Conservation (phyloP, 2,888 invertebrate genomes). For the Lacanobia wlatinum region DNA sequence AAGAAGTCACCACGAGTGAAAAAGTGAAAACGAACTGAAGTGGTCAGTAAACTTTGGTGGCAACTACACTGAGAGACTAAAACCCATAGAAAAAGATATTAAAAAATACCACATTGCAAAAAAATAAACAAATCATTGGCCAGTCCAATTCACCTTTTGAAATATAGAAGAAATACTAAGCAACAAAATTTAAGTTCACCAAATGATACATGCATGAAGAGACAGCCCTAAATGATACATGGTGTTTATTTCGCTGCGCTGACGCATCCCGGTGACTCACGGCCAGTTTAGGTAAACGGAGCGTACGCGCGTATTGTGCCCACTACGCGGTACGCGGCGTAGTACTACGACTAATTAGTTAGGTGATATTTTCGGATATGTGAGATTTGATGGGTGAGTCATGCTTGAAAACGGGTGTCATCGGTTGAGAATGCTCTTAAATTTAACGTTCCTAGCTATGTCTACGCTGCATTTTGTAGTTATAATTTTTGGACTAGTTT, state of each 20-base stretch:
- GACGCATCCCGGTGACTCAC: slow-evolving; percentile 84
- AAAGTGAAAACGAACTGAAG: no score
- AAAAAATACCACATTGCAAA: no score
- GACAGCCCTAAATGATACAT: slow-evolving; percentile 62
- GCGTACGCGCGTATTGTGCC: slow-evolving; percentile 50
- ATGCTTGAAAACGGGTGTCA: slow-evolving; percentile 33
- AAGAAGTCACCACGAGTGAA: no score
- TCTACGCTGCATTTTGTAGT: background rate
- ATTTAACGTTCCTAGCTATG: slow-evolving; percentile 4
- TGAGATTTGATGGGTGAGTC: slow-evolving; percentile 46
- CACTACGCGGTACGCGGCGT: slow-evolving; percentile 28
- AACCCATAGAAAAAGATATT: no score
- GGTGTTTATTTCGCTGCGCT: slow-evolving; percentile 79
- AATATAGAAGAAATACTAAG: no score
- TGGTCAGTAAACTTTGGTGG: background rate
- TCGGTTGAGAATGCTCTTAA: slow-evolving; percentile 17
- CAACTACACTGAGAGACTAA: no score
- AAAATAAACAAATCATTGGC: no score
- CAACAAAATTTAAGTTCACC: background rate
- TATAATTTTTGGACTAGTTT: background rate
- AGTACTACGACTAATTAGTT: slow-evolving; percentile 46
- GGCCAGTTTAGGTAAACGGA: slow-evolving; percentile 74
- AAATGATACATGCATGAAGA: background rate
- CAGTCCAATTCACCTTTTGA: no score
- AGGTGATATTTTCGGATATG: slow-evolving; percentile 39